These are phyloP conservation scores for Stenodema calcarata DNA, from an alignment of 2,888 invertebrate species.

Conservation along the genomic window DNA sequence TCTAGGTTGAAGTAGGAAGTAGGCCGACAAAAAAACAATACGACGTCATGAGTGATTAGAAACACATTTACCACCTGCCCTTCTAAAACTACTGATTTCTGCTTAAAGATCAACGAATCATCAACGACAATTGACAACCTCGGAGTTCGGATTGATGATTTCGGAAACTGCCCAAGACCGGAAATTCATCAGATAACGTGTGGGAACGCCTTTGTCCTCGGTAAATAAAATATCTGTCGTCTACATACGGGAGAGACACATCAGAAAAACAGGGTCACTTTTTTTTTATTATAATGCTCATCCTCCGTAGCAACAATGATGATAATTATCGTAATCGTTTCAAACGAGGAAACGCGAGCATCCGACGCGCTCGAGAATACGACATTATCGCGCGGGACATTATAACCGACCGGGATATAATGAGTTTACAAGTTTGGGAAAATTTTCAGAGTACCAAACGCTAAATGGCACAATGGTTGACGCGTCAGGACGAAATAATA, in stretches of 20 bases:
- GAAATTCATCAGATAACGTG: background rate
- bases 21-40: background rate
- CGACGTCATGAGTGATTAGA: background rate
- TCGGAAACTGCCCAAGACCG: background rate
- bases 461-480: background rate
- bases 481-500: background rate
- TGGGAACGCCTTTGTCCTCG: background rate
- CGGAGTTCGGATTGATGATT: background rate
- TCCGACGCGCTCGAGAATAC: constrained; percentile 6
- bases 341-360: constrained; percentile 25
- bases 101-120: background rate
- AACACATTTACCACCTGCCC: too few relatives aligned
- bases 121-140: background rate
- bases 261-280: background rate
- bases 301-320: constrained; percentile 1
- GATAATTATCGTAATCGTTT: constrained; percentile 8
- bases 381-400: background rate
- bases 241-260: background rate
- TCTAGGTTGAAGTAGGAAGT: background rate
- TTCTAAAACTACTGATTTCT: too few relatives aligned
- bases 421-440: constrained; percentile 27
- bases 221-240: background rate
- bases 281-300: constrained; percentile 10
- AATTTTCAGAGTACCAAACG: background rate
- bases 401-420: background rate